Evolutionary conservation across 1,140 invertebrate species (phyloP).

Genomic region (Leptinotarsa texana): DNA sequence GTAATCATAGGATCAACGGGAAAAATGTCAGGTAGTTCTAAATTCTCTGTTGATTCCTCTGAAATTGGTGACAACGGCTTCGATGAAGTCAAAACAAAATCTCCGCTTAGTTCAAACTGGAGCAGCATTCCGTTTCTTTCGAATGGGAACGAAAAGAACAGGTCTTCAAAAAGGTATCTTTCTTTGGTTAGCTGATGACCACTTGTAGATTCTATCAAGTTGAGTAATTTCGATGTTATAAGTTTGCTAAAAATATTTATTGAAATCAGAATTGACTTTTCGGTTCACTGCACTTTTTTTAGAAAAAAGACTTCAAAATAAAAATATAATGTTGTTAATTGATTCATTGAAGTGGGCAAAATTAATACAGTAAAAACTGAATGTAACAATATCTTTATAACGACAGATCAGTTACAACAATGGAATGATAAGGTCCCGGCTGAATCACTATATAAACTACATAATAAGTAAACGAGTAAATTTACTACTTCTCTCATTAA

Average conservation of each 20-base stretch:
- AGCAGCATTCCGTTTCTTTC: slow-evolving; percentile 67
- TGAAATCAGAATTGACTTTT: too few relatives aligned
- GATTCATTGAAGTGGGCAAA: too few relatives aligned
- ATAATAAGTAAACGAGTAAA: too few relatives aligned
- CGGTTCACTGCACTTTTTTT: too few relatives aligned
- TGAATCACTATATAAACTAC: too few relatives aligned
- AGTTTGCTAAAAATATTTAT: slow-evolving; percentile 63
- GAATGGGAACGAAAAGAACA: slow-evolving; percentile 60
- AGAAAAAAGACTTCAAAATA: too few relatives aligned
- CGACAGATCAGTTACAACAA: too few relatives aligned
- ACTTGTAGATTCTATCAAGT: slow-evolving; percentile 69
- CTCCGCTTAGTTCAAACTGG: slow-evolving; percentile 65
- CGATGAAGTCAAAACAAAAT: slow-evolving; percentile 68
- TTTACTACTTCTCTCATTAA: too few relatives aligned
- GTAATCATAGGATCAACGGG: slow-evolving; percentile 73
- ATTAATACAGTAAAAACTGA: too few relatives aligned
- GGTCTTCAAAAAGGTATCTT: slow-evolving; percentile 63
- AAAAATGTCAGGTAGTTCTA: slow-evolving; percentile 69
- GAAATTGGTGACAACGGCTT: slow-evolving; percentile 62
- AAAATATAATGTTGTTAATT: too few relatives aligned
- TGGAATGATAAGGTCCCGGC: too few relatives aligned
- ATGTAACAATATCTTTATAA: too few relatives aligned
- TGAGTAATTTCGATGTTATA: slow-evolving; percentile 70
- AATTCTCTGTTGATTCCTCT: slow-evolving; percentile 52
- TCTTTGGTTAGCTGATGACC: slow-evolving; percentile 58